Evolutionary conservation across 2,888 invertebrate species (phyloP).

Genomic region (Lingula anatina): DNA sequence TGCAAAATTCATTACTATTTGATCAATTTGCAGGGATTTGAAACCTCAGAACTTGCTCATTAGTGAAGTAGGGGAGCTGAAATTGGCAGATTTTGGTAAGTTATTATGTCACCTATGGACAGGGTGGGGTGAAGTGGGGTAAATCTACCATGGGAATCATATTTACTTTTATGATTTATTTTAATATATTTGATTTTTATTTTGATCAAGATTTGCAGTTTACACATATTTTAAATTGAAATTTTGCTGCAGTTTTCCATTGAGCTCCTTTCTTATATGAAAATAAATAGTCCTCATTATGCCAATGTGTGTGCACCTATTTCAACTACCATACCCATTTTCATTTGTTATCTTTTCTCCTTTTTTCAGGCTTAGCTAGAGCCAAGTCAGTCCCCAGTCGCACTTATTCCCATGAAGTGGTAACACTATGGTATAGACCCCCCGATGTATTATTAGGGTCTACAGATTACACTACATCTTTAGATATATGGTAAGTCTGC

Average conservation of each 20-base stretch:
- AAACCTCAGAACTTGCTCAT: conserved; percentile 98
- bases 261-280: not conserved
- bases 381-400: conserved; percentile 98
- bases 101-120: not conserved
- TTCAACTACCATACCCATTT: no score
- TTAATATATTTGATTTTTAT: no score
- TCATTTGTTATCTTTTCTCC: no score
- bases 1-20: not conserved
- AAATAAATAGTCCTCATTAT: no score
- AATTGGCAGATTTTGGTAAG: conserved; percentile 88
- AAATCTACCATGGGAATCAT: no score
- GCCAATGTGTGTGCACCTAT: no score
- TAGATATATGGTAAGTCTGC: conserved; percentile 62
- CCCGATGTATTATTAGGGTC: conserved; percentile 97
- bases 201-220: no score
- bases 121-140: no score
- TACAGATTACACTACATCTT: conserved; percentile 67
- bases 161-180: no score
- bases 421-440: conserved; percentile 97
- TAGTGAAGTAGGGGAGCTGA: conserved; percentile 93
- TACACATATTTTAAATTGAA: no score
- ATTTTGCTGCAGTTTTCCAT: not conserved
- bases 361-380: conserved; percentile 73
- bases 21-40: conserved; percentile 72
- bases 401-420: conserved; percentile 95